Conservation (phyloP, 1,140 invertebrate species). For the Zaprionus ghesquierei region DNA sequence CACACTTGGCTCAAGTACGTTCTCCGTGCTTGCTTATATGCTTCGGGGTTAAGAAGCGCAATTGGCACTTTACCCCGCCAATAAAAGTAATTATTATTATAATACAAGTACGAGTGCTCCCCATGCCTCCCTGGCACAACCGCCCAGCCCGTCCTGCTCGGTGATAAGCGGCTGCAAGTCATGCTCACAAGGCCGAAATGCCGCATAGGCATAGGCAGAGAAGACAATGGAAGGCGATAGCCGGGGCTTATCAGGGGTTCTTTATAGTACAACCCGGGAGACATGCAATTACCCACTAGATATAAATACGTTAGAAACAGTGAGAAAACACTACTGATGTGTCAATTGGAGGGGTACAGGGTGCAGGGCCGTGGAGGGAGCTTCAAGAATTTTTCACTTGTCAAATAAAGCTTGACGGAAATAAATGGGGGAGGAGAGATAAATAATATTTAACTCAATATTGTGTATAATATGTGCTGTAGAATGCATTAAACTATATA, state of each 20-base stretch:
- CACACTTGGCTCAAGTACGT: neutral
- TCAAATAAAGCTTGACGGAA: neutral
- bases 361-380: neutral
- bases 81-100: constrained; percentile 1
- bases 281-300: neutral
- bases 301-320: neutral
- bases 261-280: neutral
- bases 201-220: neutral
- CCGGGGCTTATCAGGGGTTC: neutral
- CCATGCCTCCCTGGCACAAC: neutral
- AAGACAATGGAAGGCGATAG: neutral
- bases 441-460: neutral
- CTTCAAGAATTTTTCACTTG: neutral
- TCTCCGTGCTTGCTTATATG: neutral
- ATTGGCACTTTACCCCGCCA: neutral
- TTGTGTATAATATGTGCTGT: too few species aligned
- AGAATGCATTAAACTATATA: neutral
- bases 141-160: neutral
- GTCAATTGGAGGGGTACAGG: too few species aligned
- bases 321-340: neutral
- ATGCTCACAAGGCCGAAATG: neutral
- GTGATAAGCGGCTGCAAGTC: neutral
- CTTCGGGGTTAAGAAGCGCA: neutral
- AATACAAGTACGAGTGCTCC: neutral
- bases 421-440: neutral